Evolutionary conservation across 2,888 invertebrate species (phyloP).

Genomic region (Lepidochrysops patricia): DNA sequence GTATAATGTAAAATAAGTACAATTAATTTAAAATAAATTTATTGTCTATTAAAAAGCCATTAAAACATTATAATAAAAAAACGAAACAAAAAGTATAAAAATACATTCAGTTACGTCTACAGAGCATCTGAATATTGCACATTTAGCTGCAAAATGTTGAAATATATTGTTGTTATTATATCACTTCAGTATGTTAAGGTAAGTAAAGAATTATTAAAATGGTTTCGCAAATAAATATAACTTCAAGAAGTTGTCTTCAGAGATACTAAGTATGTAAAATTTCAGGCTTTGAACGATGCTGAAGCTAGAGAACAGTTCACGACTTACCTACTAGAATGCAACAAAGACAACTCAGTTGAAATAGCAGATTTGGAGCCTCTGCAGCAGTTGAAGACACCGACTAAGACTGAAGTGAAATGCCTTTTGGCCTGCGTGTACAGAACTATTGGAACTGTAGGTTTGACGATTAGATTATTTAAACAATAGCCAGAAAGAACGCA

Average conservation of each 20-base stretch:
- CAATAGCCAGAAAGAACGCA: too few relatives aligned
- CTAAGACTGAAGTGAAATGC: conserved; percentile 58
- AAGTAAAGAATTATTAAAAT: not conserved
- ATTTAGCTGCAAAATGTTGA: not conserved
- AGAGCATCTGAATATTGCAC: not conserved
- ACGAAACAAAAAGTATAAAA: not conserved
- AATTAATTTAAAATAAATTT: not conserved
- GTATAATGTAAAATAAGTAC: not conserved
- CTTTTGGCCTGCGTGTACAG: conserved; percentile 49
- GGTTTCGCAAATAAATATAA: too few relatives aligned
- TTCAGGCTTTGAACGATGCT: conserved; percentile 43
- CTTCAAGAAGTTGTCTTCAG: not conserved
- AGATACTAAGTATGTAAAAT: not conserved
- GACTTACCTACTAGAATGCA: conserved; percentile 44
- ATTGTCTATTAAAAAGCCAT: not conserved
- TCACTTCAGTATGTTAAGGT: not conserved
- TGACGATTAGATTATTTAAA: too few relatives aligned
- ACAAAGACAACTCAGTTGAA: conserved; percentile 42
- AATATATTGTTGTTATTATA: not conserved
- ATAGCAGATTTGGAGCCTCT: conserved; percentile 42
- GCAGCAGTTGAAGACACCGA: conserved; percentile 42
- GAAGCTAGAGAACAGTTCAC: conserved; percentile 44
- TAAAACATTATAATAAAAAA: not conserved
- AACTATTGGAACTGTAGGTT: conserved; percentile 12
- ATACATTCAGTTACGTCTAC: not conserved